Evolutionary conservation across 2,113 vertebrate species (phyloP).

Genomic region (Calidris pygmaea): DNA sequence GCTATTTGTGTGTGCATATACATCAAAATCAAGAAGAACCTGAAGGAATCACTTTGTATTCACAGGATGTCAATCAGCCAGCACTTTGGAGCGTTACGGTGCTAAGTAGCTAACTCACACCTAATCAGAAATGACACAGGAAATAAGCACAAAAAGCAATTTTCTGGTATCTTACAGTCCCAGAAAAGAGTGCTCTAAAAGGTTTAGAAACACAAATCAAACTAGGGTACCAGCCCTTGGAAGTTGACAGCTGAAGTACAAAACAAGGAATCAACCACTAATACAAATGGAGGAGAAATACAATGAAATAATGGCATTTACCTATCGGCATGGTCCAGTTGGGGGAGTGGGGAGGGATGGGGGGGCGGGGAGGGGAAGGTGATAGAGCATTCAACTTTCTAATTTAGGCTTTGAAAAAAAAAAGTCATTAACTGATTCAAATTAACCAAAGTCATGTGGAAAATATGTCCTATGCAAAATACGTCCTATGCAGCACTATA

Average conservation of each 20-base stretch:
- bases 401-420: neutral
- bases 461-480: neutral
- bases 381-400: neutral
- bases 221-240: neutral
- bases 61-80: neutral
- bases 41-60: neutral
- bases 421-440: neutral
- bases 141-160: neutral
- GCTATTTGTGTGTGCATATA: neutral
- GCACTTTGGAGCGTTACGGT: neutral
- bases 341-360: neutral
- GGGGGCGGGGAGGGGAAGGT: too few species aligned
- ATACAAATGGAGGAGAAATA: neutral
- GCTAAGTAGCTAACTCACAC: neutral
- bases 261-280: neutral
- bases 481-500: neutral
- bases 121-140: neutral
- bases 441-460: neutral
- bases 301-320: neutral
- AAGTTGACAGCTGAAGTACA: neutral
- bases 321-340: neutral
- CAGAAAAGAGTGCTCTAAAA: neutral
- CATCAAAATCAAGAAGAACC: neutral
- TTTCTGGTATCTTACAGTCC: neutral
- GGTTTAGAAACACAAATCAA: neutral